Base-by-base conservation (phyloP, 2,113 vertebrate genomes). In the Oostethus manadensis region DNA sequence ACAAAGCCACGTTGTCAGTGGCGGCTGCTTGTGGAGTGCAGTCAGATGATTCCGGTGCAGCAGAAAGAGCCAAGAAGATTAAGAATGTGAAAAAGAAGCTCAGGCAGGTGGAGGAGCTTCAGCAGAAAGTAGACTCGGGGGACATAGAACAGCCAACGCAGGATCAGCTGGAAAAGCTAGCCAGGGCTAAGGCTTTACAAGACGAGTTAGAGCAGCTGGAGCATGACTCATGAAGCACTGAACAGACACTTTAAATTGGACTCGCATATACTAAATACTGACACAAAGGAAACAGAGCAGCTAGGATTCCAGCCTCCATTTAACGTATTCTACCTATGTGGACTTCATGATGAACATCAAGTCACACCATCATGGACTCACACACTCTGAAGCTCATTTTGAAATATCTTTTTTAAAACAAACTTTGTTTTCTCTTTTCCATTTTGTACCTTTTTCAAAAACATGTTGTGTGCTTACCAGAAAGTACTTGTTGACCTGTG, bases 51-150 rank as follows among this genome's bases (percentile, higher is more conserved):
- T 51, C 78, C 4, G 72, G 84, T 10, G 56, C 62, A 9, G 60
- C 85, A 0, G 94, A 98, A 82, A 93, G 84, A 68, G 83, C 83
- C 70, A 92, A 89, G 88, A 94, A 93, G 84, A 86, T 96, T 1
- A 98, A 98, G 85, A 95, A 91, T 57, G 86, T 98, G 58, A 88
- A 82, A 72, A 98, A 98, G 90, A 97, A 98, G 84, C 87, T 98
- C 71, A 90, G 94, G 9, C 95, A 97, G 80, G 90, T 93, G 9
- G 93, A 95, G 75, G 94, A 97, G 13, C 75, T 98, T 76, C 92
- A 93, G 85, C 92, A 92, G 60, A 93, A 94, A 79, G 71, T 98
- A 72, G 90, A 93, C 84, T 87, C 89, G 0, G 95, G 95, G 40
- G 93, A 94, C 70, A 86, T 96, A 43, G 91, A 86, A 58, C 90